Evolutionary conservation across 2,113 vertebrate species (phyloP).

Genomic region (Geococcyx californianus): DNA sequence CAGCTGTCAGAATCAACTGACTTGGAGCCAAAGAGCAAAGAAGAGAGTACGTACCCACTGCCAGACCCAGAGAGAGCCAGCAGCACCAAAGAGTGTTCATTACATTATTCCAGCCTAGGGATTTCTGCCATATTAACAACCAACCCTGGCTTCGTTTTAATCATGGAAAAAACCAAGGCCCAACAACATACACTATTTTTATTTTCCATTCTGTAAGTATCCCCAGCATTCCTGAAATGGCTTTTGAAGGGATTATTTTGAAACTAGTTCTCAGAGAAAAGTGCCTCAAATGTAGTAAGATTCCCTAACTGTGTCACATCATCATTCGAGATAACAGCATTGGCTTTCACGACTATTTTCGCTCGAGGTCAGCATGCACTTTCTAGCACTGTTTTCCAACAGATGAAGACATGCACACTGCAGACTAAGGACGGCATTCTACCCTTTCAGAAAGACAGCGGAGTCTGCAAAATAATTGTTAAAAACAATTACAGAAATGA

Average conservation of each 20-base stretch:
- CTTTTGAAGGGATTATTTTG: not conserved
- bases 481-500: not conserved
- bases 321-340: not conserved
- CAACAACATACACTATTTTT: not conserved
- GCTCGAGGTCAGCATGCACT: not conserved
- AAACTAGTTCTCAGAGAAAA: not conserved
- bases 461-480: not conserved
- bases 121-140: not conserved
- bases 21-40: not conserved
- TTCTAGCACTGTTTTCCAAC: not conserved
- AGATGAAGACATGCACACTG: not conserved
- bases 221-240: not conserved
- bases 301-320: not conserved
- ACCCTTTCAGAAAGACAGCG: not conserved
- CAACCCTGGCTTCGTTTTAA: not conserved
- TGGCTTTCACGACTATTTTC: not conserved
- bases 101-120: not conserved
- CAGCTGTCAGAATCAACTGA: not conserved
- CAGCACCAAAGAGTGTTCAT: not conserved
- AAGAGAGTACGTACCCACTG: not conserved
- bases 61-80: not conserved
- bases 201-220: not conserved
- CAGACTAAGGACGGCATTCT: not conserved
- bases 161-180: not conserved
- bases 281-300: not conserved